A percentile compares a stretch with the other conserved stretches of the same genome.
Conservation (phyloP, 2,888 invertebrate species). For the Rhagophthalmus giganteus region DNA sequence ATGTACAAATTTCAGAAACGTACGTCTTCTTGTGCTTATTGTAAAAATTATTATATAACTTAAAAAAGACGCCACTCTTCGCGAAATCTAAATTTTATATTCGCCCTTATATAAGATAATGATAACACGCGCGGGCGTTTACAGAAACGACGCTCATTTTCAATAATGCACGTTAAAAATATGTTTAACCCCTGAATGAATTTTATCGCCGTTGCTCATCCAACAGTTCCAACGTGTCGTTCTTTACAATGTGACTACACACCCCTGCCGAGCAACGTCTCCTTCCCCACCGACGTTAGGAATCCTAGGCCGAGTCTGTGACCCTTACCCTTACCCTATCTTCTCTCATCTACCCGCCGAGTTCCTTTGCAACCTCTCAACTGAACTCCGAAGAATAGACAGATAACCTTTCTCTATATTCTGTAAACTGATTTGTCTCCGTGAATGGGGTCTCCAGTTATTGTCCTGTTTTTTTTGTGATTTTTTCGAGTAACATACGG, state of each 20-base stretch:
- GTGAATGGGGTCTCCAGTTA: constrained; percentile 36
- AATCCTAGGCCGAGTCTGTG: constrained; percentile 30
- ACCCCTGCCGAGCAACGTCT: constrained; percentile 33
- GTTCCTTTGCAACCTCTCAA: constrained; percentile 36
- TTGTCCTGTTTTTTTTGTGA: constrained; percentile 36
- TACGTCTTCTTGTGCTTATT: neutral
- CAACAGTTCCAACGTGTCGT: constrained; percentile 34
- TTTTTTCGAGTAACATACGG: constrained; percentile 32
- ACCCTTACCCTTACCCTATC: constrained; percentile 39
- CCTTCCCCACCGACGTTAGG: constrained; percentile 24
- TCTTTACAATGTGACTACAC: constrained; percentile 36
- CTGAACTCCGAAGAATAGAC: constrained; percentile 38
- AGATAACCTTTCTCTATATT: constrained; percentile 39
- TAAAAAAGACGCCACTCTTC: neutral
- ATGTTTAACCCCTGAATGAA: constrained; percentile 13
- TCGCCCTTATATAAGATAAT: neutral
- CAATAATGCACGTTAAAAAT: neutral
- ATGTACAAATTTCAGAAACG: constrained; percentile 14
- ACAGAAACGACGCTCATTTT: neutral
- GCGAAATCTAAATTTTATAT: neutral
- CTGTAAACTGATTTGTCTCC: constrained; percentile 42
- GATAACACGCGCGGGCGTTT: neutral
- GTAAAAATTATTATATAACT: neutral
- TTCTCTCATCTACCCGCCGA: constrained; percentile 36
- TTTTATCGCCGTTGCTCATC: constrained; percentile 32